phyloP scores from a whole-genome alignment of 2,888 invertebrate species.

The Ormyrus rosae region DNA sequence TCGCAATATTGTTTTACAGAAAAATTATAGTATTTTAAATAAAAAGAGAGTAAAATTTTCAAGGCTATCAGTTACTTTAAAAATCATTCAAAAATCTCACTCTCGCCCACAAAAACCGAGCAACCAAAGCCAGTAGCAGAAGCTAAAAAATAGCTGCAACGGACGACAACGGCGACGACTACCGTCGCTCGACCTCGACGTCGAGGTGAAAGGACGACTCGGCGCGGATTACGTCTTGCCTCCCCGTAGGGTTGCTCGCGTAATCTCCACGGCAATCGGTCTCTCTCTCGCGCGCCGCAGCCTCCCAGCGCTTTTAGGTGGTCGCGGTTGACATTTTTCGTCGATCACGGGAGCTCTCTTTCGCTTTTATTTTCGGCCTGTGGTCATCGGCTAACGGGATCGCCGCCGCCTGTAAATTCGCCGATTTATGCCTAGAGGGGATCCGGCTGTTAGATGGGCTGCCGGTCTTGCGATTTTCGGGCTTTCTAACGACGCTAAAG shows the following conservation, averaged over 20 bases:
- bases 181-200: slow-evolving; percentile 56
- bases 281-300: background rate
- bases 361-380: slow-evolving; percentile 11
- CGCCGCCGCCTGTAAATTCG: slow-evolving; percentile 25
- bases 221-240: slow-evolving; percentile 33
- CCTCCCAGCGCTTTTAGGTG: slow-evolving; percentile 40
- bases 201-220: slow-evolving; percentile 58
- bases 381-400: slow-evolving; percentile 29
- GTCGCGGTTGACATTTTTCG: slow-evolving; percentile 50
- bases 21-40: too few species aligned
- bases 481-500: background rate
- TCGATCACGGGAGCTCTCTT: slow-evolving; percentile 26
- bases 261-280: slow-evolving; percentile 41
- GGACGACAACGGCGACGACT: background rate
- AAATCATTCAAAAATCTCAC: too few species aligned
- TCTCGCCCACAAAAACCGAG: too few species aligned
- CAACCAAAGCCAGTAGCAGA: too few species aligned
- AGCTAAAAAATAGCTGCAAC: too few species aligned
- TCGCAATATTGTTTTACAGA: too few species aligned
- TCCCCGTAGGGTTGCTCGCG: slow-evolving; percentile 5
- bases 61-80: too few species aligned
- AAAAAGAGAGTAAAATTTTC: too few species aligned
- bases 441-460: background rate
- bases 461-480: background rate
- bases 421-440: slow-evolving; percentile 29